Conservation (phyloP, 1,140 invertebrate species). For the Drosophila teissieri region DNA sequence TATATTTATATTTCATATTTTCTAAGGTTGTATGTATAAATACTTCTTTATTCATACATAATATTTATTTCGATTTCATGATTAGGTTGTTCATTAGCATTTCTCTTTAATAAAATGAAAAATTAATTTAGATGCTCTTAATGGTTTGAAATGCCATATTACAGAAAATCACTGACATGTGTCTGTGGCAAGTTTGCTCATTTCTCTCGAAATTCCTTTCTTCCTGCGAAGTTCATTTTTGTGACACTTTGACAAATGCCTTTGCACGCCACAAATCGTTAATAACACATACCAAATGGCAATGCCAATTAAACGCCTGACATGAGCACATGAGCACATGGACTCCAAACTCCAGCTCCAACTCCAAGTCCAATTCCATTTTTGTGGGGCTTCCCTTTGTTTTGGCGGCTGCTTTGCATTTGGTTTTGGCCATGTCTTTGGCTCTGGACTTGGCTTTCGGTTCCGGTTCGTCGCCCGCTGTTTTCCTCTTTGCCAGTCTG, state of each 20-base stretch:
- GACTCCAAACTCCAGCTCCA: constrained; percentile 10
- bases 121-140: not conserved
- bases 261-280: constrained; percentile 76
- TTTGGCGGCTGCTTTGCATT: constrained; percentile 67
- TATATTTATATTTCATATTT: not conserved
- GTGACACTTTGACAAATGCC: constrained; percentile 77
- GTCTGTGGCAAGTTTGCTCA: not conserved
- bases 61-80: too few species aligned
- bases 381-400: constrained; percentile 51
- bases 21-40: not conserved
- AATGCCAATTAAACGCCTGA: constrained; percentile 72
- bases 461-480: constrained; percentile 47
- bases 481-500: constrained; percentile 11
- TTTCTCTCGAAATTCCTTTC: constrained; percentile 1
- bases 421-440: constrained; percentile 55
- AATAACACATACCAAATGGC: constrained; percentile 67
- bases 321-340: constrained; percentile 53
- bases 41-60: too few species aligned
- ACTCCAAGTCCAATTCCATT: not conserved
- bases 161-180: not conserved
- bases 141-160: not conserved
- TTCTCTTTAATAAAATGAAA: not conserved
- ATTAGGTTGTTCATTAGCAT: too few species aligned
- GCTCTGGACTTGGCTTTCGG: constrained; percentile 14
- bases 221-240: constrained; percentile 61